phyloP scores from a whole-genome alignment of 2,797 vertebrate species.

The Steatocranus sp. region DNA sequence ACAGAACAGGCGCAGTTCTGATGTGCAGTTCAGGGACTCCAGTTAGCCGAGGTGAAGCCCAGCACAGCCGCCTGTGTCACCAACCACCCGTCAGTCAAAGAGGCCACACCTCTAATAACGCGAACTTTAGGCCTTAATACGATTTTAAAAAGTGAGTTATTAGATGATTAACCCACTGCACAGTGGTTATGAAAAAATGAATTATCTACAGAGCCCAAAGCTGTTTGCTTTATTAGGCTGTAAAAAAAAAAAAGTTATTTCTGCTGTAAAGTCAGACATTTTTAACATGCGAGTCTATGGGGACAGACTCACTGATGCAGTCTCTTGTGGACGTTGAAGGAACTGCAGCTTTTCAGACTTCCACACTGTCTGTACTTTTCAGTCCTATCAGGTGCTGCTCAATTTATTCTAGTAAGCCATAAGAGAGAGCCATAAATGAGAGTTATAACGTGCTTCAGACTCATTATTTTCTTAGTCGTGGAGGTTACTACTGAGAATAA shows the following conservation, averaged over 20 bases:
- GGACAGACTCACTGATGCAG: neutral
- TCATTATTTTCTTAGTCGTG: neutral
- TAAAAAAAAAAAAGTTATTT: neutral
- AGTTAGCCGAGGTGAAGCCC: neutral
- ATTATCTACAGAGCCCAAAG: neutral
- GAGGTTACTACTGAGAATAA: neutral
- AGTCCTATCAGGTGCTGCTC: neutral
- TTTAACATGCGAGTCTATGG: neutral
- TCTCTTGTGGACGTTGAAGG: neutral
- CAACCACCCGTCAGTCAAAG: neutral
- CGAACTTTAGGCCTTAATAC: neutral
- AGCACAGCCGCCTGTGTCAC: neutral
- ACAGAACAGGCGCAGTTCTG: neutral
- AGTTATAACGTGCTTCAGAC: neutral
- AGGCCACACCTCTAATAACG: neutral
- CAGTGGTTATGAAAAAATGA: neutral
- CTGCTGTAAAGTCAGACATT: neutral
- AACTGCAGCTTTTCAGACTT: neutral
- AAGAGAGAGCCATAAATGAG: neutral
- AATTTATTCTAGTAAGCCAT: neutral
- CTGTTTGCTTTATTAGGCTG: neutral
- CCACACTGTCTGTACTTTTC: neutral
- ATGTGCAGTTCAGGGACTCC: neutral
- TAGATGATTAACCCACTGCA: neutral
- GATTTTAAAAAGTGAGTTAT: neutral